phyloP scores from a whole-genome alignment of 2,797 vertebrate genomes.

The Gallirallus australis region DNA sequence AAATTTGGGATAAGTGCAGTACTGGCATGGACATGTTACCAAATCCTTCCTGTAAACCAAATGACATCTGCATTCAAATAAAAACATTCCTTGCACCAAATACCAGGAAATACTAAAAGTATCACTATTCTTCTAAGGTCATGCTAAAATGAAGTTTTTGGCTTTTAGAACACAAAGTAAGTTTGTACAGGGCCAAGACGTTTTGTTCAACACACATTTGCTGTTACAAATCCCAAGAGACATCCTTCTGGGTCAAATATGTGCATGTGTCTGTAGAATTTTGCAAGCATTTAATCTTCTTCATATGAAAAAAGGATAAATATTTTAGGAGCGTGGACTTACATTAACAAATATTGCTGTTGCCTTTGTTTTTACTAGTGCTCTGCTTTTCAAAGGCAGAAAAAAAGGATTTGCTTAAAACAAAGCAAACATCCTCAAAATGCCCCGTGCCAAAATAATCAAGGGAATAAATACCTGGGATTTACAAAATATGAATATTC shows the following conservation, averaged over 20 bases:
- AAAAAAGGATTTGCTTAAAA: conserved; percentile 73
- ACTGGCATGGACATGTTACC: conserved; percentile 83
- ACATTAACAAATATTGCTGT: conserved; percentile 75
- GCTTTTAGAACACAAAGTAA: conserved; percentile 77
- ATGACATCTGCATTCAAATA: conserved; percentile 85
- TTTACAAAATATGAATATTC: conserved; percentile 78
- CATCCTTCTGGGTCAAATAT: conserved; percentile 72
- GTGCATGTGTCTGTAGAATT: conserved; percentile 74
- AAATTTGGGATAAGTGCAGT: conserved; percentile 86
- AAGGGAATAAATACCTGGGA: conserved; percentile 73
- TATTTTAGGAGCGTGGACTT: conserved; percentile 77
- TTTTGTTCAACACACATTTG: conserved; percentile 80
- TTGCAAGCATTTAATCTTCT: conserved; percentile 78
- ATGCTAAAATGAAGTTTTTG: conserved; percentile 83
- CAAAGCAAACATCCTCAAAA: conserved; percentile 80
- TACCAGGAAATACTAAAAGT: conserved; percentile 85
- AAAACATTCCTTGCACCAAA: conserved; percentile 85
- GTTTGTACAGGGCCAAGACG: conserved; percentile 75
- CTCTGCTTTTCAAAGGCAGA: conserved; percentile 73
- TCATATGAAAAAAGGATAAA: conserved; percentile 78
- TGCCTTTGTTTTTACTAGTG: conserved; percentile 77
- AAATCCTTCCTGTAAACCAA: conserved; percentile 88
- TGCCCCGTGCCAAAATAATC: conserved; percentile 75
- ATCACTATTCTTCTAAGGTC: conserved; percentile 83
- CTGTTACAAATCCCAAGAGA: conserved; percentile 77